These are phyloP conservation scores for Chroicocephalus ridibundus DNA, from an alignment of 2,113 vertebrate genomes.

Conservation along the genomic window DNA sequence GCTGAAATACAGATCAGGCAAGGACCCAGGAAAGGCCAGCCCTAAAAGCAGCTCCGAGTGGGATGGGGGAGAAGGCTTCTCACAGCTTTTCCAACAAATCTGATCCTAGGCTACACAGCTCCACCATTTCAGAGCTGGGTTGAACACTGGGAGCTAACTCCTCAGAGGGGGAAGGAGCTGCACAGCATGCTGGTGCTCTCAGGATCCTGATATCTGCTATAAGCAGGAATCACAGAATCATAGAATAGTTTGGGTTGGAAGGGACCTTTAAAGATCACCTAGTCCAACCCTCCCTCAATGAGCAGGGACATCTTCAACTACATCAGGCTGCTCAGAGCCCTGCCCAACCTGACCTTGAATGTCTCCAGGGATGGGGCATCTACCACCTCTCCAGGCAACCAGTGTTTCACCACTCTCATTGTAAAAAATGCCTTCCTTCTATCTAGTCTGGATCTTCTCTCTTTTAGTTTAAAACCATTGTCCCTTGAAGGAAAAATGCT, in stretches of 20 bases:
- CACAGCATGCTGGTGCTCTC: neutral
- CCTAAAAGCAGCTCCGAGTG: neutral
- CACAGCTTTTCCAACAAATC: neutral
- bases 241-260: neutral
- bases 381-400: neutral
- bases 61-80: neutral
- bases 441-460: neutral
- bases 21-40: neutral
- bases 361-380: neutral
- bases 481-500: neutral
- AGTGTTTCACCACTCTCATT: neutral
- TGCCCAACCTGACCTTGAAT: neutral
- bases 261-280: neutral
- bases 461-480: neutral
- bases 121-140: neutral
- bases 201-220: neutral
- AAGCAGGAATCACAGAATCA: neutral
- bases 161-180: neutral
- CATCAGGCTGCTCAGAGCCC: neutral
- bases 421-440: neutral
- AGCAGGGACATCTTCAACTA: neutral
- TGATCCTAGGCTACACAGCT: neutral
- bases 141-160: neutral
- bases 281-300: neutral
- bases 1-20: neutral